phyloP scores from a whole-genome alignment of 2,888 invertebrate genomes.

The Drosophila monieri region DNA sequence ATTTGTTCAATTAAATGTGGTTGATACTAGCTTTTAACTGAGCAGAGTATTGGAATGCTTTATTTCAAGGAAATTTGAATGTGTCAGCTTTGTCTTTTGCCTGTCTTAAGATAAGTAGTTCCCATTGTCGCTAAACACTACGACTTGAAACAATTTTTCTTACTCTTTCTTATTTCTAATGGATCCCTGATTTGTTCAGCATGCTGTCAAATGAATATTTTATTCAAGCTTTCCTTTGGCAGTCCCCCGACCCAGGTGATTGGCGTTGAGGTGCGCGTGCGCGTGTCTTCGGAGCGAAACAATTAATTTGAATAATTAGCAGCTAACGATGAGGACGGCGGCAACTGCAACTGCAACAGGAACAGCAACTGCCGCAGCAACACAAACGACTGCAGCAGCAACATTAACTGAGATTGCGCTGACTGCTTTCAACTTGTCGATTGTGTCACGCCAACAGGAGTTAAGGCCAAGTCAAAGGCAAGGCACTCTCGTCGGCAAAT shows the following conservation, averaged over 20 bases:
- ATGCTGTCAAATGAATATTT: constrained; percentile 11
- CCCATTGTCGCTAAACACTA: background rate
- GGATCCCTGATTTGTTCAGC: constrained; percentile 6
- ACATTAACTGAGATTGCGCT: constrained; percentile 24
- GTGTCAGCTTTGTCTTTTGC: too few relatives aligned
- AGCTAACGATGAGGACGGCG: constrained; percentile 64
- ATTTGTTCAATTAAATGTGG: constrained; percentile 68
- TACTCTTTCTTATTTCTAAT: background rate
- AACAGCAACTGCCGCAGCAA: constrained; percentile 2
- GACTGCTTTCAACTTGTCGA: constrained; percentile 54
- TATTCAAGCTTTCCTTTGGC: constrained; percentile 7
- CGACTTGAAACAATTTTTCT: background rate
- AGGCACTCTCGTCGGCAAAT: constrained; percentile 13
- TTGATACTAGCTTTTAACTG: background rate
- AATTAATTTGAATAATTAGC: constrained; percentile 81
- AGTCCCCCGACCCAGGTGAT: constrained; percentile 56
- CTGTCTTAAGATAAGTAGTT: background rate
- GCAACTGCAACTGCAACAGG: constrained; percentile 11
- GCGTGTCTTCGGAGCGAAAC: constrained; percentile 73
- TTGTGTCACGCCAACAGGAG: constrained; percentile 72
- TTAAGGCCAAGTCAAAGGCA: constrained; percentile 53
- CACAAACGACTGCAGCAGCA: constrained; percentile 19
- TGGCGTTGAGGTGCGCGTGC: constrained; percentile 77
- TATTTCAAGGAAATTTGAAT: too few relatives aligned
- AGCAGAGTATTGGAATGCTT: background rate